These are phyloP conservation scores for Mermis nigrescens DNA, from an alignment of 2,888 invertebrate species.

Conservation along the genomic window DNA sequence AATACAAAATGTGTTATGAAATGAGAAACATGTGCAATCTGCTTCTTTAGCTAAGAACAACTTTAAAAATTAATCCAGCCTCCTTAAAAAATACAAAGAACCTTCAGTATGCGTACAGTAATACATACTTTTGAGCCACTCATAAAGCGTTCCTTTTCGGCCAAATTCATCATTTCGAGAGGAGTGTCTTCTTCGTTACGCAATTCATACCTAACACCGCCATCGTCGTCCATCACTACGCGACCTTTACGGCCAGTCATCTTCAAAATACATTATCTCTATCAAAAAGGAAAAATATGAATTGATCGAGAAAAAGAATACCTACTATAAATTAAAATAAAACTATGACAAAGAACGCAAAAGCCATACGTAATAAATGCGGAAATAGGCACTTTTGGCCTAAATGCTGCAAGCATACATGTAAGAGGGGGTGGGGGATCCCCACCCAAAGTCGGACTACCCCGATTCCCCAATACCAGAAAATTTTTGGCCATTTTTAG, in stretches of 20 bases:
- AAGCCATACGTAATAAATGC: no score
- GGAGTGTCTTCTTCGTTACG: constrained; percentile 73
- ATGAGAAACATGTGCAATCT: constrained; percentile 1
- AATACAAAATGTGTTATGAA: constrained; percentile 7
- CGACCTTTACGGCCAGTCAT: constrained; percentile 92
- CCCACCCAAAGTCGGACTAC: no score
- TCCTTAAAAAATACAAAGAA: neutral
- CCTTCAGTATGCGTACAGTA: neutral
- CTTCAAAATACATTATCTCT: constrained; percentile 35
- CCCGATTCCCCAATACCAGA: no score
- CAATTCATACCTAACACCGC: constrained; percentile 58
- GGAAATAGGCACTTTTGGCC: no score
- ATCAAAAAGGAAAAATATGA: neutral
- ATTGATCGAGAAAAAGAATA: no score
- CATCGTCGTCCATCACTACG: constrained; percentile 61
- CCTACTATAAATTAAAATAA: no score
- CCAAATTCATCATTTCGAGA: constrained; percentile 83
- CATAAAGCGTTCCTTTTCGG: constrained; percentile 70
- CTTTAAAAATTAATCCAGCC: no score
- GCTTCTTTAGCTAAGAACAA: no score
- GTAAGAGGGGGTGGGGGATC: no score
- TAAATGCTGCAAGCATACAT: no score
- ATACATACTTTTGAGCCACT: constrained; percentile 62
- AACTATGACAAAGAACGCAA: no score
- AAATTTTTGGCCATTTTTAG: no score